A percentile compares a stretch with the other conserved stretches of the same genome.
Evolutionary conservation across 2,888 invertebrate genomes (phyloP).

Genomic region (Chymomyza fuscimana): DNA sequence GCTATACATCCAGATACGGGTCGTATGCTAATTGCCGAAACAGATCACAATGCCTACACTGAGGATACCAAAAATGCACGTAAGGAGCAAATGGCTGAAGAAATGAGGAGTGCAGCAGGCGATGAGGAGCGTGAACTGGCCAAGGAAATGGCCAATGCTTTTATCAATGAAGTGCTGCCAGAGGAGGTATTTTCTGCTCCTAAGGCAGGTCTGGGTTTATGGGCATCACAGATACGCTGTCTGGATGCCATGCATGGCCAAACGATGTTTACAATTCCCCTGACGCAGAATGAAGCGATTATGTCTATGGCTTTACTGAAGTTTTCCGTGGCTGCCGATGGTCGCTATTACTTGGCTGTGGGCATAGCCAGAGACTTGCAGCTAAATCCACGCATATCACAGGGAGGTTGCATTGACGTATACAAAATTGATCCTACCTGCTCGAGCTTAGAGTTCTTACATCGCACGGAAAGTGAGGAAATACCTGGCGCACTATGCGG

Average conservation of each 20-base stretch:
- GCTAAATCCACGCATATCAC: constrained; percentile 91
- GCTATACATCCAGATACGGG: constrained; percentile 95
- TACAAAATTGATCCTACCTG: constrained; percentile 87
- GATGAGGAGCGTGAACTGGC: constrained; percentile 97
- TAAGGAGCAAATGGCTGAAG: constrained; percentile 96
- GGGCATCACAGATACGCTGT: constrained; percentile 95
- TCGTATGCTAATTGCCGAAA: constrained; percentile 94
- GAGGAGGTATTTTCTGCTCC: constrained; percentile 97
- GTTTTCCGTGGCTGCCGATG: constrained; percentile 84
- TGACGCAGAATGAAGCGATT: constrained; percentile 98
- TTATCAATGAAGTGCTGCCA: constrained; percentile 95
- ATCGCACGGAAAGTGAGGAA: constrained; percentile 96
- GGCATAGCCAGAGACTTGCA: constrained; percentile 95
- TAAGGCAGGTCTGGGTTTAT: constrained; percentile 96
- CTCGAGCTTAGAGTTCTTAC: constrained; percentile 92
- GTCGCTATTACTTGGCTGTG: constrained; percentile 85
- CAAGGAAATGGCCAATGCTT: constrained; percentile 98
- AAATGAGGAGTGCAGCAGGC: constrained; percentile 98
- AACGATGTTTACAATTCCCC: constrained; percentile 87
- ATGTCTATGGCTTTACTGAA: constrained; percentile 91
- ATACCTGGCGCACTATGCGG: constrained; percentile 93
- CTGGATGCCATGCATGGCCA: constrained; percentile 91
- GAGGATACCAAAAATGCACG: constrained; percentile 96
- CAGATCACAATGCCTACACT: constrained; percentile 99
- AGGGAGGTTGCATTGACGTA: constrained; percentile 91